A percentile compares a stretch with the other conserved stretches of the same genome.
phyloP scores from a whole-genome alignment of 1,140 invertebrate species.

The Tenebrio molitor region DNA sequence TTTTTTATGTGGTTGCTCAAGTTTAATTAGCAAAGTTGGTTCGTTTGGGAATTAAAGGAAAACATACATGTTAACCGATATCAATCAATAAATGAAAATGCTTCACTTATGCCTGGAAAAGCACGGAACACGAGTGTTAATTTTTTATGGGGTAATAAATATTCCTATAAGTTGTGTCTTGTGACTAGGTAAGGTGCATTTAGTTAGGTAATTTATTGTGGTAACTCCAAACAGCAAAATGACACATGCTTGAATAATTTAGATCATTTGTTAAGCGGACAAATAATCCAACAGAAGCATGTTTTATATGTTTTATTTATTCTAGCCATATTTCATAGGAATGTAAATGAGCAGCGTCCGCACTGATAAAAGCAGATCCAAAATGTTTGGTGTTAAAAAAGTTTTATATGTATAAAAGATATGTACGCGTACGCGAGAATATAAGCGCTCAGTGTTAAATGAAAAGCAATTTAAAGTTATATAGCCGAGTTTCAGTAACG shows the following conservation, averaged over 20 bases:
- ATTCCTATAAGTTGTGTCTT: slow-evolving; percentile 1
- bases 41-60: too few relatives aligned
- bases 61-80: too few relatives aligned
- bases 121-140: too few relatives aligned
- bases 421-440: slow-evolving; percentile 15
- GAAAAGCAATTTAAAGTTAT: slow-evolving; percentile 39
- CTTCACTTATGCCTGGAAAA: too few relatives aligned
- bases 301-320: slow-evolving; percentile 18
- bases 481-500: slow-evolving; percentile 39
- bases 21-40: too few relatives aligned
- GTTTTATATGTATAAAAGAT: slow-evolving; percentile 4
- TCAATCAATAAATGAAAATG: too few relatives aligned
- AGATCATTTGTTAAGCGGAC: slow-evolving; percentile 34
- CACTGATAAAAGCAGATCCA: too few relatives aligned
- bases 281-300: slow-evolving; percentile 19
- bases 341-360: background rate
- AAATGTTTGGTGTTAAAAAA: background rate
- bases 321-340: slow-evolving; percentile 5
- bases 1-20: too few relatives aligned
- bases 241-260: slow-evolving; percentile 26
- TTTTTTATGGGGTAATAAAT: slow-evolving; percentile 27
- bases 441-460: slow-evolving; percentile 32
- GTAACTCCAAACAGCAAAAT: slow-evolving; percentile 11
- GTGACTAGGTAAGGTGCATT: slow-evolving; percentile 3
- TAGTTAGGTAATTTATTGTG: slow-evolving; percentile 18